Evolutionary conservation across 2,888 invertebrate genomes (phyloP).

Genomic region (Hyposoter didymator): DNA sequence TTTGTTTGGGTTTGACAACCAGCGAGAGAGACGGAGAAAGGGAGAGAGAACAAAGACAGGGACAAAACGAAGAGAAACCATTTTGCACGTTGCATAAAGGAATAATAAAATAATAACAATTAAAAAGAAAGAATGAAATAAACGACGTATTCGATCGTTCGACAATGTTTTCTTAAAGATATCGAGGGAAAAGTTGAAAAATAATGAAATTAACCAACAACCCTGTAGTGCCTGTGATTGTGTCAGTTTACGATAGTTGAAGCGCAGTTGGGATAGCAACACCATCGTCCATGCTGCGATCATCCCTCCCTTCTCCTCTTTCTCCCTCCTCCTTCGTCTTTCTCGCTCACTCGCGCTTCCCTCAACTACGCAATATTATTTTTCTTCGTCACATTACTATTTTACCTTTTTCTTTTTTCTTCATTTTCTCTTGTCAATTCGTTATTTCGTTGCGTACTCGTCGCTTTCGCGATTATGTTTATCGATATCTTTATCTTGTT

Average conservation of each 20-base stretch:
- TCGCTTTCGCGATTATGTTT: not conserved
- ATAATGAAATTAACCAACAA: slow-evolving; percentile 25
- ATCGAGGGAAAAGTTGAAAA: slow-evolving; percentile 15
- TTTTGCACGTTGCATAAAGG: slow-evolving; percentile 69
- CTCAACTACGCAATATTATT: slow-evolving; percentile 72
- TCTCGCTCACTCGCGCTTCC: slow-evolving; percentile 52
- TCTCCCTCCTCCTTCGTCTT: slow-evolving; percentile 14
- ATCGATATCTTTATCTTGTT: slow-evolving; percentile 18
- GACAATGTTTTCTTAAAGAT: not conserved
- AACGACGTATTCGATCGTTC: not conserved
- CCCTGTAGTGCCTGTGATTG: slow-evolving; percentile 47
- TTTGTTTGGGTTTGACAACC: slow-evolving; percentile 73
- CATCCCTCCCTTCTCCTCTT: slow-evolving; percentile 40
- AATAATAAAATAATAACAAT: slow-evolving; percentile 24
- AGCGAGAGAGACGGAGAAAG: slow-evolving; percentile 40
- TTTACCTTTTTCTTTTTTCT: slow-evolving; percentile 40
- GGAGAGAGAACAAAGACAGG: slow-evolving; percentile 60
- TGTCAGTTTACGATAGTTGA: slow-evolving; percentile 60
- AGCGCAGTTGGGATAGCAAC: slow-evolving; percentile 70
- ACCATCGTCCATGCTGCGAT: slow-evolving; percentile 66
- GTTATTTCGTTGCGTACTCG: slow-evolving; percentile 1
- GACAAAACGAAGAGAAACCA: slow-evolving; percentile 65
- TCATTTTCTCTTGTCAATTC: slow-evolving; percentile 1
- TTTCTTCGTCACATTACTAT: slow-evolving; percentile 51
- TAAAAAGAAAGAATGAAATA: not conserved